Evolutionary conservation across 1,140 invertebrate genomes (phyloP).

Genomic region (Lanistes nyassanus): DNA sequence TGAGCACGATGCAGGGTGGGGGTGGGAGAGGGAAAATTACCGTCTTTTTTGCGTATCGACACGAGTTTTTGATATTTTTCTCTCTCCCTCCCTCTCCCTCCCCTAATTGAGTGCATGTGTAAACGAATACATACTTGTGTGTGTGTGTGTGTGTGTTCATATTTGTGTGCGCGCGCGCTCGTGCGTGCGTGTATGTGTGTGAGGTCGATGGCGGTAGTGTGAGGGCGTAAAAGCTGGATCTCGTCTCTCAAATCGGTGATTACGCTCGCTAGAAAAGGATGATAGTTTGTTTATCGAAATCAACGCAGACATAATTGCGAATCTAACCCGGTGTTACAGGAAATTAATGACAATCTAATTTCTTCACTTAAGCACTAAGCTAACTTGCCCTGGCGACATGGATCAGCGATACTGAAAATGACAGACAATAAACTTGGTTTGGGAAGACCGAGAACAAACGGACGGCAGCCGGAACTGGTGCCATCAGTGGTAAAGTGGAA

Average conservation of each 20-base stretch:
- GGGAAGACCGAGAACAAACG: too few species aligned
- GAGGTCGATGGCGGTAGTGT: neutral
- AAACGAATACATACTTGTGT: neutral
- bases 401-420: too few species aligned
- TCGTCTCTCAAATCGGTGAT: neutral
- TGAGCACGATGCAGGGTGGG: too few species aligned
- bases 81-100: neutral
- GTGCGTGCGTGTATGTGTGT: neutral
- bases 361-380: too few species aligned
- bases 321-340: too few species aligned
- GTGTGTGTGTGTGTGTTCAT: neutral
- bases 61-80: neutral
- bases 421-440: too few species aligned
- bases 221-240: slow-evolving; percentile 5
- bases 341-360: too few species aligned
- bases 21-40: too few species aligned
- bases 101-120: neutral
- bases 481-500: too few species aligned
- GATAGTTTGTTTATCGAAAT: neutral
- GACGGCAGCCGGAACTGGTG: too few species aligned
- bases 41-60: too few species aligned
- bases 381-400: too few species aligned
- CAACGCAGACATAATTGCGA: neutral
- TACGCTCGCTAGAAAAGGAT: neutral
- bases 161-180: neutral